These are phyloP conservation scores for Rutilus rutilus DNA, from an alignment of 2,113 vertebrate genomes.

Conservation along the genomic window DNA sequence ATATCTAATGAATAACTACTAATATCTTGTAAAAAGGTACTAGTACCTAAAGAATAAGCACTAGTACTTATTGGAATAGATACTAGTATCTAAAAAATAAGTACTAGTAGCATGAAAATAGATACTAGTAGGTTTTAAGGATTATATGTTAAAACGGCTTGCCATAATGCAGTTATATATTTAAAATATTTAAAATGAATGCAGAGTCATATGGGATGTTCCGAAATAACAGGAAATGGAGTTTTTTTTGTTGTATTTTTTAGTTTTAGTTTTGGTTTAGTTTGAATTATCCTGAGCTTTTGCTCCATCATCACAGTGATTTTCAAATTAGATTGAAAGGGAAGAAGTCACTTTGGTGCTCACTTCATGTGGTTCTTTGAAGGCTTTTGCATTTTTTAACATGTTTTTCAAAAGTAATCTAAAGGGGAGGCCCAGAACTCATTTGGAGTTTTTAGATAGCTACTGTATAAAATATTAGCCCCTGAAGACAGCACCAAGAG, in stretches of 20 bases:
- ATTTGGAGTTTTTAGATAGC: conserved; percentile 64
- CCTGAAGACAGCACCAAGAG: conserved; percentile 53
- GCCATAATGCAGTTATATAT: not conserved
- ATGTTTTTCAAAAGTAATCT: conserved; percentile 64
- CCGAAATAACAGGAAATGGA: not conserved
- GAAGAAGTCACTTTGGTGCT: conserved; percentile 44
- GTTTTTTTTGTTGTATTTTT: conserved; percentile 8
- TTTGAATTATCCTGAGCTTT: conserved; percentile 35
- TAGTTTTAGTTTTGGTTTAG: conserved; percentile 22
- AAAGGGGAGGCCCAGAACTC: conserved; percentile 56
- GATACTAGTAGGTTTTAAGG: no score
- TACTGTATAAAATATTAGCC: conserved; percentile 70
- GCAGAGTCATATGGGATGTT: no score
- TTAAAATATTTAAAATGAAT: not conserved
- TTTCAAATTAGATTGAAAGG: conserved; percentile 16
- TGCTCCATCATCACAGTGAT: conserved; percentile 28
- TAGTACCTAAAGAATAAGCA: no score
- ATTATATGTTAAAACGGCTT: no score
- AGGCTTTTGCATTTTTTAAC: conserved; percentile 76
- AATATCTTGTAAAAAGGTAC: no score
- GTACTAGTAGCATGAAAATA: no score
- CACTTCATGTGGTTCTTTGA: conserved; percentile 68
- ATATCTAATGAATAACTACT: no score
- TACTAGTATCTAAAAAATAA: no score
- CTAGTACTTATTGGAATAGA: no score